Percentiles rank a stretch among this genome's conserved stretches.
These are phyloP conservation scores for Dissostichus mawsoni DNA, from an alignment of 2,113 vertebrate genomes.

Conservation along the genomic window DNA sequence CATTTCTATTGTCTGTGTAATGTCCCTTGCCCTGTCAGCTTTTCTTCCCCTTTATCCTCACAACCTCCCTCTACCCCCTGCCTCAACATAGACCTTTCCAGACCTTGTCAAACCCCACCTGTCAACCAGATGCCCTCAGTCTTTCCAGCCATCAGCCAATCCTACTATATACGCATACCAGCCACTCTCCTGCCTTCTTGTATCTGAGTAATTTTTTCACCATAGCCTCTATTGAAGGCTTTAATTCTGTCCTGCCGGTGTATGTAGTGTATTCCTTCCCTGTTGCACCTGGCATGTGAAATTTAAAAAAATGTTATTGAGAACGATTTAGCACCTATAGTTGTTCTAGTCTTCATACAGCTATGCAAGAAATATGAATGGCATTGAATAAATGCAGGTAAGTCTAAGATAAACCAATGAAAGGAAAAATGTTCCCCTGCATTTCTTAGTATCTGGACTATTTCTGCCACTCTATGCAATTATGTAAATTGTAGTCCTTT, in stretches of 20 bases:
- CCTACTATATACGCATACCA: no score
- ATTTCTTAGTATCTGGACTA: background rate
- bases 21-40: background rate
- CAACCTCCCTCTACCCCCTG: background rate
- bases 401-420: slow-evolving; percentile 1
- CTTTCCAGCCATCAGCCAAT: background rate
- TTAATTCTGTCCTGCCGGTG: background rate
- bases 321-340: background rate
- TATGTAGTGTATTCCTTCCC: background rate
- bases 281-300: slow-evolving; percentile 9
- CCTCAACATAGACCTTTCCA: background rate
- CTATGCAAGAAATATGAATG: background rate
- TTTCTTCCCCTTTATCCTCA: background rate
- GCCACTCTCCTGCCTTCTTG: no score
- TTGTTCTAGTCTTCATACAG: background rate
- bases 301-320: background rate
- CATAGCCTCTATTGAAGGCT: background rate
- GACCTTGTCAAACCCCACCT: background rate
- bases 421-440: slow-evolving; percentile 7
- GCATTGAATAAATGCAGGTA: background rate
- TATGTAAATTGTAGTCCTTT: background rate
- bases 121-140: background rate
- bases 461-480: slow-evolving; percentile 33
- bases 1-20: background rate
- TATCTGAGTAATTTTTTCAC: no score